Evolutionary conservation across 2,113 vertebrate genomes (phyloP), one percentile per base, ranked within the genome.

Genomic region (Nesogale talazaci): DNA sequence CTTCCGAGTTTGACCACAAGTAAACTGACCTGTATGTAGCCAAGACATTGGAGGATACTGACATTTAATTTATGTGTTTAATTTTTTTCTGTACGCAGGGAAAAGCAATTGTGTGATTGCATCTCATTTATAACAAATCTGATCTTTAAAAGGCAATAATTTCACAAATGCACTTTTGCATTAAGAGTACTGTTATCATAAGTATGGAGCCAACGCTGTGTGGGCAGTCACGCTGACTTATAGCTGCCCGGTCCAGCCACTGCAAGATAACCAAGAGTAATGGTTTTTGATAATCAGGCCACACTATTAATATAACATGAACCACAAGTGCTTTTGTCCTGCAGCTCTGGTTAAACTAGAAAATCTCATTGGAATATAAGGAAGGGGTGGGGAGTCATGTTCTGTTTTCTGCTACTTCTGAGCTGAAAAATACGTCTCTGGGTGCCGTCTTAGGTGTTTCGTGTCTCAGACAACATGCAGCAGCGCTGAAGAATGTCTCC

Each of bases 301-400:
- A 96, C 97, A 97, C 96, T 97, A 98, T 98, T 98, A 98, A 98
- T 98, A 98, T 98, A 98, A 98, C 98, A 98, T 98, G 98, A 98
- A 98, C 97, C 96, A 97, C 97, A 98, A 98, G 97, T 94, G 97
- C 96, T 97, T 97, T 97, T 97, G 96, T 97, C 96, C 95, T 96
- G 95, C 93, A 90, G 97, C 93, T 96, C 97, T 95, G 94, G 97
- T 97, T 98, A 98, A 98, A 96, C 97, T 97, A 98, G 95, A 97
- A 98, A 98, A 96, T 97, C 97, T 98, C 98, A 98, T 97, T 98
- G 98, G 97, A 98, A 98, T 97, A 98, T 98, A 98, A 98, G 98
- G 96, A 91, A 97, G 94, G 95, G 95, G 78, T 97, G 87, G 94
- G 96, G 97, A 96, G 89, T 91, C 95, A 22, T 89, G 92, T 88